phyloP scores from a whole-genome alignment of 2,113 vertebrate genomes.

The Dicentrarchus labrax region DNA sequence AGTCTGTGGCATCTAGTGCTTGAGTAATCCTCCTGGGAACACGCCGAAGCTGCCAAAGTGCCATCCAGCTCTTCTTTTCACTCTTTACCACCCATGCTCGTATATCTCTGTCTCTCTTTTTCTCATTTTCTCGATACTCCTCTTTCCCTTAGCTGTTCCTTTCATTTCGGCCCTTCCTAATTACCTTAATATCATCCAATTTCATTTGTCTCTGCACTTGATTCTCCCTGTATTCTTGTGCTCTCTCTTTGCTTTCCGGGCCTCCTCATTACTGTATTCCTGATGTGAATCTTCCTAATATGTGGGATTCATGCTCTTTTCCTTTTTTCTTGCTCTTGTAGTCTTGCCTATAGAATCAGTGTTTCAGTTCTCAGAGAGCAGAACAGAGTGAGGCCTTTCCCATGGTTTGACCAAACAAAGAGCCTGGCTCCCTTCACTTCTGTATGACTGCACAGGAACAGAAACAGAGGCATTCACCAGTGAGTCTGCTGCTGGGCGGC shows the following conservation, averaged over 20 bases:
- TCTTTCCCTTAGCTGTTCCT: slow-evolving; percentile 33
- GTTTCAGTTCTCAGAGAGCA: slow-evolving; percentile 73
- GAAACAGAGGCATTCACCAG: slow-evolving; percentile 74
- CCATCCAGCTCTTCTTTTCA: slow-evolving; percentile 80
- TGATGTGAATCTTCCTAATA: slow-evolving; percentile 61
- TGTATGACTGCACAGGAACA: slow-evolving; percentile 82
- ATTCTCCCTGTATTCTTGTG: not conserved
- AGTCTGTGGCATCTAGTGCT: slow-evolving; percentile 72
- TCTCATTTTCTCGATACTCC: slow-evolving; percentile 34
- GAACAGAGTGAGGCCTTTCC: slow-evolving; percentile 76
- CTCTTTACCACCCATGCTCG: slow-evolving; percentile 52
- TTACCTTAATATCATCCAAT: slow-evolving; percentile 39
- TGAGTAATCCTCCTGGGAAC: slow-evolving; percentile 88
- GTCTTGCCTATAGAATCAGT: slow-evolving; percentile 65
- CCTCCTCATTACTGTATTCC: slow-evolving; percentile 21
- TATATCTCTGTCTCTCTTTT: slow-evolving; percentile 54
- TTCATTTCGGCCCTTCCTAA: slow-evolving; percentile 43
- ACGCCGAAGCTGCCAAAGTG: slow-evolving; percentile 81
- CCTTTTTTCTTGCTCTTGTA: slow-evolving; percentile 11
- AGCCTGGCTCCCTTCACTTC: slow-evolving; percentile 75
- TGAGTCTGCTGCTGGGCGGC: slow-evolving; percentile 60
- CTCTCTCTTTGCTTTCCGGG: not conserved
- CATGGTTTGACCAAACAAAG: slow-evolving; percentile 80
- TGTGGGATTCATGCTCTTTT: slow-evolving; percentile 43
- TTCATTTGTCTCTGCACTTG: slow-evolving; percentile 17